Evolutionary conservation across 2,888 invertebrate species (phyloP), one percentile per base, ranked within the genome.

Genomic region (Psylliodes chrysocephalus): DNA sequence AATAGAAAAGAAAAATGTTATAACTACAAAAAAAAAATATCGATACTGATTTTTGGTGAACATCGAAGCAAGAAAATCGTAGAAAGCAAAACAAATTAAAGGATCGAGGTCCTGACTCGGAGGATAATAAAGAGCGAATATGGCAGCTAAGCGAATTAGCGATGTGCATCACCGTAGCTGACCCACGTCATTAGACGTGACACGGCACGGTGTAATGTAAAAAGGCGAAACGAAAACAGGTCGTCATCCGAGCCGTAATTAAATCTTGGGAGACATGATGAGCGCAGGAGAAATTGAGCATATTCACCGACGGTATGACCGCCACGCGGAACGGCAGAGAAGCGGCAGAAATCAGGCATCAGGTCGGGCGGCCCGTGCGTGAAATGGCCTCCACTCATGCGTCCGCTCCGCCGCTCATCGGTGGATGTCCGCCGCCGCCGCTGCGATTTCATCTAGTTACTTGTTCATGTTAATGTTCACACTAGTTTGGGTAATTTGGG

Each of bases 371-470:
- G 69, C 73, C 73, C 72, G 73, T 72, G 74, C 73, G 74, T 74
- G 72, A 73, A 74, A 73, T 72, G 68, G 67, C 42, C 62, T 68
- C 73, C 72, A 72, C 70, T 73, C 74, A 72, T 74, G 72, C 75
- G 72, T 74, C 68, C 70, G 42, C 14, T 67, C 71, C n/a, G n/a
- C n/a, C n/a, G n/a, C n/a, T n/a, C n/a, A n/a, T n/a, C n/a, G n/a
- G n/a, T n/a, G n/a, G n/a, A n/a, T n/a, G 66, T 70, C 67, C 67
- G 65, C 51, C 57, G 69, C 69, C 70, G 66, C 71, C 66, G 61
- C 64, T 51, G 55, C 71, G 73, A 75, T 76, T 76, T 76, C 75
- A 76, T 76, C 74, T 74, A 73, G 71, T 74, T 71, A 72, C 72
- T 73, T 75, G 73, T 72, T 69, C 73, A 73, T 73, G 74, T 73